Conservation (phyloP, 2,113 vertebrate genomes). For the Pseudorectes ferrugineus region DNA sequence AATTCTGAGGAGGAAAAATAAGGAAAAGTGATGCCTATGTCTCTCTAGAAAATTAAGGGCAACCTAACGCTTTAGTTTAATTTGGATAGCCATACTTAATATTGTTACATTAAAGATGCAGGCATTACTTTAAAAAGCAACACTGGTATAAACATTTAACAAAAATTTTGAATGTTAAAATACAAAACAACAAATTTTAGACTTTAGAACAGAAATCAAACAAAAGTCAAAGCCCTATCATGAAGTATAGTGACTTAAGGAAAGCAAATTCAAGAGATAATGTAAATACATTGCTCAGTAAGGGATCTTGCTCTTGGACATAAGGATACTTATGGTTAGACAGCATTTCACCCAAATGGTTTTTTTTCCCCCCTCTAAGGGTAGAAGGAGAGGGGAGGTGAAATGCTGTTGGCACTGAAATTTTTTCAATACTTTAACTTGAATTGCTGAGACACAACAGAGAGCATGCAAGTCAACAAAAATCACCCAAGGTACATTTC, state of each 20-base stretch:
- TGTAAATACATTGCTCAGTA: background rate
- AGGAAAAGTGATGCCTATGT: background rate
- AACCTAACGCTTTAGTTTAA: background rate
- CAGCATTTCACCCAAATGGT: background rate
- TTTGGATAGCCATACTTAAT: background rate
- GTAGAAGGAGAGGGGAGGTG: background rate
- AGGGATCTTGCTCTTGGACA: background rate
- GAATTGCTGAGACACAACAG: background rate
- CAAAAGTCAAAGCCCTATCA: background rate
- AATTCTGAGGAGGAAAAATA: background rate
- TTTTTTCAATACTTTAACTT: background rate
- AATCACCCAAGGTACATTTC: background rate
- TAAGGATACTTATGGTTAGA: background rate
- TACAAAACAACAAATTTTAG: background rate
- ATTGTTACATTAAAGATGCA: background rate
- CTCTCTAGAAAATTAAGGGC: background rate
- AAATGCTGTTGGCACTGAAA: background rate
- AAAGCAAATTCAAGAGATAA: background rate
- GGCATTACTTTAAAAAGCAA: background rate
- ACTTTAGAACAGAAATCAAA: background rate
- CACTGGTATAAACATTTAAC: background rate
- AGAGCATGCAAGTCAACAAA: background rate
- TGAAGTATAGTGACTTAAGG: background rate
- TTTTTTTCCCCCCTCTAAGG: fast-evolving
- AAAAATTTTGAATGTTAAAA: background rate